Evolutionary conservation across 2,113 vertebrate genomes (phyloP), one percentile per base, ranked within the genome.

Genomic region (Antennarius striatus): DNA sequence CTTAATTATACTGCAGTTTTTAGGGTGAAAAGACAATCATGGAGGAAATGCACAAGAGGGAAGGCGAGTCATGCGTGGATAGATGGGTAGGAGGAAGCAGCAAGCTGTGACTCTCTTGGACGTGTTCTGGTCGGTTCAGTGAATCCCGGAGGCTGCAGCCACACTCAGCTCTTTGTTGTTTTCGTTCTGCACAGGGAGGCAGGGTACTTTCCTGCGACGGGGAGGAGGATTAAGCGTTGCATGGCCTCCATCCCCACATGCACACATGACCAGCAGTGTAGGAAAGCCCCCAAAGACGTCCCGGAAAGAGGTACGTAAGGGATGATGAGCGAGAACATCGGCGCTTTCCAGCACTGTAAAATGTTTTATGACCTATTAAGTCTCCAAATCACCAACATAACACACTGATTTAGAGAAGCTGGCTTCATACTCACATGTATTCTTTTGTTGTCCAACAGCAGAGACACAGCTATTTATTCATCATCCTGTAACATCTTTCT

Each of bases 141-240:
- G 88, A 86, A 86, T 87, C 91, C 91, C 73, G 84, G 78, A 85
- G 92, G 91, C 91, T 88, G 86, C 82, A 90, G 88, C 87, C 91
- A 92, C 91, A 91, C 92, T 93, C 89, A 68, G 82, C 89, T 88
- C 92, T 94, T 94, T 94, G 92, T 94, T 92, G 91, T 92, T 87
- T 90, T 88, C 85, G 61, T 85, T 88, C 81, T 86, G 87, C 78
- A 77, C 87, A 91, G 91, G 76, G 86, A 91, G 89, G 83, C 86
- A 85, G 88, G 86, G 90, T 89, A 87, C 90, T 92, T 93, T 91
- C 90, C 91, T 90, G 86, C 83, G 79, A 83, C 49, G 78, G 76
- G 85, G 82, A 85, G 87, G 80, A 85, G 86, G 90, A 91, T 93
- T 92, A 92, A 22, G 81, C 81, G 79, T 91, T 90, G 87, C 91